Base-by-base conservation (phyloP, 2,113 vertebrate genomes). In the Junco hyemalis region DNA sequence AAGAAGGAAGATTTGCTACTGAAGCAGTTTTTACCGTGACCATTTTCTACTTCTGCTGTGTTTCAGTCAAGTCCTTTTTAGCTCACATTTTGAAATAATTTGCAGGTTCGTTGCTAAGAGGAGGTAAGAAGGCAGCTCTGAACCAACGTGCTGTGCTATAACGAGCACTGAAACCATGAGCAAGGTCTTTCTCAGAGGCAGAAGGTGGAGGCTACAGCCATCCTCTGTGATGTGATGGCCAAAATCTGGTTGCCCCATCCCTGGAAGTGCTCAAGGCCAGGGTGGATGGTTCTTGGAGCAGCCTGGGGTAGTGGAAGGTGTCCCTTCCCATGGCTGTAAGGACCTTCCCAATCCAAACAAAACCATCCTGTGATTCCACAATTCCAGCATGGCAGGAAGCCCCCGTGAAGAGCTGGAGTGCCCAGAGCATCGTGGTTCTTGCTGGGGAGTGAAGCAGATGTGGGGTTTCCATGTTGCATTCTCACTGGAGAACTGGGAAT, bases 1-100 rank as follows among this genome's bases (percentile, higher is more conserved):
- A 81, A 36, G 36, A 59, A 60, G 11, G 17, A 79, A 81, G 31
- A 81, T 71, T 71, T 79, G 40, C 61, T 72, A 7, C 40, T 0
- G 0, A 70, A 40, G 11, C 0, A 0, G n/a, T 82, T 92, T 88
- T 66, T 85, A 1, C 33, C 33, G 23, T 26, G 47, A 22, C 24
- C 4, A 0, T 36, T 91, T 89, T 56, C 56, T 59, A 3, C 33
- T 51, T 68, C 64, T 87, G 10, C 16, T 74, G 51, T 19, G 42
- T 45, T 92, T 92, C 1, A 2, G 51, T 84, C 26, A 64, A 89
- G 60, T 9, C 33, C 17, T 77, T 70, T 81, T 54, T 5, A 38
- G 31, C 14, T 54, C 71, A 17, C 68, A 26, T 64, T 70, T 81
- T 38, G 9, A 5, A 68, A 53, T 26, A 8, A 56, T 71, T 54